These are phyloP conservation scores for Augochlora pura DNA, from an alignment of 1,140 invertebrate genomes.

Conservation along the genomic window DNA sequence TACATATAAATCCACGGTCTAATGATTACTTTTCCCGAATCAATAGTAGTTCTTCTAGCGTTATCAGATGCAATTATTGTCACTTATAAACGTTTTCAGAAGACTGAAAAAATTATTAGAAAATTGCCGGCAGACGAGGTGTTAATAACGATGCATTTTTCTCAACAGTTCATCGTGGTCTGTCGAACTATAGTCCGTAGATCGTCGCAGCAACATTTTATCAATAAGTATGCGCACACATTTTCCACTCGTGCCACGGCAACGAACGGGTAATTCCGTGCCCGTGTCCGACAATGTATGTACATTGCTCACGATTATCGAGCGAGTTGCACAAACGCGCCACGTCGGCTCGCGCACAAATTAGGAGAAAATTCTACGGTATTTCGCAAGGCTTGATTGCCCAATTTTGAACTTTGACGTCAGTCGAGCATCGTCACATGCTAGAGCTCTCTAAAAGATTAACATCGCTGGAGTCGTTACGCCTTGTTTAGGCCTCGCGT, in stretches of 20 bases:
- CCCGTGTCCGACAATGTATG: neutral
- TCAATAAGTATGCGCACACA: no score
- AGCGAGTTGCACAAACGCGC: neutral
- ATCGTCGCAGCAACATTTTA: no score
- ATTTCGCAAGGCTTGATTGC: constrained; percentile 16
- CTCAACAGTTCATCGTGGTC: no score
- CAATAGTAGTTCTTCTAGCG: no score
- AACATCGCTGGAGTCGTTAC: neutral
- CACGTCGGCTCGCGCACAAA: neutral
- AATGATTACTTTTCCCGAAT: no score
- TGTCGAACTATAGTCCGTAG: no score
- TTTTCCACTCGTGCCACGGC: neutral
- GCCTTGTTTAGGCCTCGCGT: neutral
- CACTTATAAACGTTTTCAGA: no score
- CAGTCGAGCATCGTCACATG: neutral
- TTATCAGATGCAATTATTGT: no score
- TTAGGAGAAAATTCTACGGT: constrained; percentile 11
- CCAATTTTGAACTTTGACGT: constrained; percentile 26
- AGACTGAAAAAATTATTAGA: no score
- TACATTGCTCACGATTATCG: neutral
- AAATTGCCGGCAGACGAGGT: no score
- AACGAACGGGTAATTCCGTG: neutral
- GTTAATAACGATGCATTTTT: no score
- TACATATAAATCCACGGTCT: no score
- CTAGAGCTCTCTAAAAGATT: constrained; percentile 2